Evolutionary conservation across 2,113 vertebrate species (phyloP), one percentile per base, ranked within the genome.

Genomic region (Fregata magnificens): DNA sequence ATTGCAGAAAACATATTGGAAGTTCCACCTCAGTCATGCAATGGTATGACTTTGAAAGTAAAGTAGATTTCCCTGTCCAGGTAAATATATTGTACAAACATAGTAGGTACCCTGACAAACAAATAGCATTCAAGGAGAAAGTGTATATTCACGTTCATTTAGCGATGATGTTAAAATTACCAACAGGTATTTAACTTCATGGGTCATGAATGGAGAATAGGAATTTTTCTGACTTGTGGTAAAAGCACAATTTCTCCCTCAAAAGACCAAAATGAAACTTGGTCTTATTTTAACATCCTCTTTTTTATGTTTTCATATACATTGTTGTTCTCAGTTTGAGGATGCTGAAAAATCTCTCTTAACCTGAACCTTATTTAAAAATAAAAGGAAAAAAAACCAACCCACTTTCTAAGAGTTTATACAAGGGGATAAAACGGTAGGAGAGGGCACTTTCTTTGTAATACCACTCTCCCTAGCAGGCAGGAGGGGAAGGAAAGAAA

Each of bases 71-170:
- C 87, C 28, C 72, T 78, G 40, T 70, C 42, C 50, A 89, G 82
- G 88, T 61, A 94, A 96, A 95, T 85, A 92, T 74, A 55, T 70
- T 93, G 69, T 93, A 71, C 79, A 96, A 94, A 94, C 58, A 74
- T 6, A 74, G 49, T 11, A 11, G 4, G 29, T 85, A 83, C 74
- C 81, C 88, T 92, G 38, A 82, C 50, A 95, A 92, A 92, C 62
- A 95, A 95, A 96, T 42, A 89, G 2, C n/a, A 32, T 77, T 91
- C 82, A 94, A 94, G 88, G 94, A 59, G 55, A 81, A 93, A 77
- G 7, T 42, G 5, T 71, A 59, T 79, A 59, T 62, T 40, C 73
- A 86, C 19, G 31, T 59, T 56, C 20, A 34, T 77, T 91, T 74
- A 63, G 42, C 50, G 20, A 77, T 59, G 34, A 21, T 77, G 26